These are phyloP conservation scores for Drosophila anceps DNA, from an alignment of 2,888 invertebrate genomes.

Conservation along the genomic window DNA sequence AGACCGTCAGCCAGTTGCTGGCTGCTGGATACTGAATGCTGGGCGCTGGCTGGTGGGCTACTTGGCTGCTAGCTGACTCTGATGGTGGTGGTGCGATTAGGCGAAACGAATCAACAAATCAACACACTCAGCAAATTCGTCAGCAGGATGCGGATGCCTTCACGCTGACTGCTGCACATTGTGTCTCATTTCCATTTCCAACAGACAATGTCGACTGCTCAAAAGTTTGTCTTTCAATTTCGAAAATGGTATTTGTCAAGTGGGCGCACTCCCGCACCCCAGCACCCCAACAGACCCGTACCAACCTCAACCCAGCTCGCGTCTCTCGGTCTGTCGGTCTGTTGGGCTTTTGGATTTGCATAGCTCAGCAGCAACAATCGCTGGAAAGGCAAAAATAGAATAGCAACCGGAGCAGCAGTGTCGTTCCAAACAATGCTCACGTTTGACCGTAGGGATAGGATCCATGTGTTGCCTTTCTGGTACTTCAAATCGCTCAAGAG, in stretches of 20 bases:
- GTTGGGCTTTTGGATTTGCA: constrained; percentile 76
- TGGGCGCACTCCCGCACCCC: constrained; percentile 49
- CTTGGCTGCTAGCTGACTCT: constrained; percentile 53
- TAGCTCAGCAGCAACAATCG: constrained; percentile 70
- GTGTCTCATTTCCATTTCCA: constrained; percentile 78
- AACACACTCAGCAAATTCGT: constrained; percentile 84
- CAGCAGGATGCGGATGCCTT: constrained; percentile 70
- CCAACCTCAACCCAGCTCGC: background rate
- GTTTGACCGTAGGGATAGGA: constrained; percentile 64
- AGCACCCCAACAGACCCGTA: background rate
- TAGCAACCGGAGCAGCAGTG: constrained; percentile 32
- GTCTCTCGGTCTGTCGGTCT: constrained; percentile 32
- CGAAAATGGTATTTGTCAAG: constrained; percentile 83
- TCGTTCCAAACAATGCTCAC: constrained; percentile 58
- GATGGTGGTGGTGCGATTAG: constrained; percentile 83
- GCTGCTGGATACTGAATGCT: constrained; percentile 32
- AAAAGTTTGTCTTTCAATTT: constrained; percentile 85
- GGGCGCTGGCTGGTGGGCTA: constrained; percentile 29
- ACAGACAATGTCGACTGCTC: constrained; percentile 72
- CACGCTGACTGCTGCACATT: constrained; percentile 75
- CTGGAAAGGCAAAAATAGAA: constrained; percentile 31
- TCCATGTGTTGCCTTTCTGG: constrained; percentile 72
- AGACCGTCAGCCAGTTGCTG: constrained; percentile 28
- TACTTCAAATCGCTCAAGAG: constrained; percentile 76
- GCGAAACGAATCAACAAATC: constrained; percentile 84